A percentile compares a stretch with the other conserved stretches of the same genome.
Conservation (phyloP, 2,797 vertebrate species). For the Philypnodon macrostomus region DNA sequence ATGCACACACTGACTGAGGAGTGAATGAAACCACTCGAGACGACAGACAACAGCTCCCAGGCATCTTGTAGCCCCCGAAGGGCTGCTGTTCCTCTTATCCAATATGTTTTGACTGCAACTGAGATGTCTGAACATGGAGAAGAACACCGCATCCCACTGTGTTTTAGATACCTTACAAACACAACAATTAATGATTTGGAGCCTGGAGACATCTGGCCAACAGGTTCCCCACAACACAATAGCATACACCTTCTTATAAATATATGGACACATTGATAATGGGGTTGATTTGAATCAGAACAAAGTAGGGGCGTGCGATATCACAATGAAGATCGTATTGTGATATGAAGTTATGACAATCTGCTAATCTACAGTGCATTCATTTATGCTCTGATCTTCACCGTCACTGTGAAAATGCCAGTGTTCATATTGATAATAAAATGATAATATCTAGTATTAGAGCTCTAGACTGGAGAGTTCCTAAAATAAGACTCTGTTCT, state of each 20-base stretch:
- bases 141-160: slow-evolving; percentile 59
- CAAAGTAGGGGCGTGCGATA: too few relatives aligned
- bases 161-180: slow-evolving; percentile 58
- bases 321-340: too few relatives aligned
- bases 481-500: too few relatives aligned
- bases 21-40: slow-evolving; percentile 60
- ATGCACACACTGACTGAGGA: slow-evolving; percentile 41
- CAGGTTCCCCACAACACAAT: slow-evolving; percentile 46
- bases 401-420: too few relatives aligned
- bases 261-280: slow-evolving; percentile 9
- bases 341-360: too few relatives aligned
- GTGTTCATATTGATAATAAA: too few relatives aligned
- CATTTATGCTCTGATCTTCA: too few relatives aligned
- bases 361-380: too few relatives aligned
- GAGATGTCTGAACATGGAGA: slow-evolving; percentile 67
- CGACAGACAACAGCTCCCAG: slow-evolving; percentile 68
- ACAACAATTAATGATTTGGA: slow-evolving; percentile 66
- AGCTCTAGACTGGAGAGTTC: too few relatives aligned
- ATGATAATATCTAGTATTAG: too few relatives aligned
- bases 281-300: not conserved
- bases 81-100: slow-evolving; percentile 70
- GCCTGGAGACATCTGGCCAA: slow-evolving; percentile 64
- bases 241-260: slow-evolving; percentile 18
- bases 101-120: slow-evolving; percentile 75
- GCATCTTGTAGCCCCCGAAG: slow-evolving; percentile 67